Evolutionary conservation across 2,888 invertebrate species (phyloP).

Genomic region (Falcaria lacertinaria): DNA sequence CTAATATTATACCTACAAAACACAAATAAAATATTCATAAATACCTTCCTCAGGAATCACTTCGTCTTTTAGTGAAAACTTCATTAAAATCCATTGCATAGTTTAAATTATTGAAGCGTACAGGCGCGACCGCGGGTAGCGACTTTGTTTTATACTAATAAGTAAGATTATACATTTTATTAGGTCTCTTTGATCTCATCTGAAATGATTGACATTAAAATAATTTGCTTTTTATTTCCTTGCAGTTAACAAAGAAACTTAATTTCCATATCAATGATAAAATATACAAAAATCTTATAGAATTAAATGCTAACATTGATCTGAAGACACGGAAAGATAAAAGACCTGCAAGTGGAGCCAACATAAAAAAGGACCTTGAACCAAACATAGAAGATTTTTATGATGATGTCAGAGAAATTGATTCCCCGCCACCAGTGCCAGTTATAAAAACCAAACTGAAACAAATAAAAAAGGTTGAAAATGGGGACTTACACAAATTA

Average conservation of each 20-base stretch:
- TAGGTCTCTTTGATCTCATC: no score
- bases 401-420: constrained; percentile 49
- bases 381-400: constrained; percentile 72
- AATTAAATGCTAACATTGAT: constrained; percentile 56
- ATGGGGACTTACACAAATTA: constrained; percentile 52
- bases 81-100: no score
- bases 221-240: no score
- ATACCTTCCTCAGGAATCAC: no score
- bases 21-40: no score
- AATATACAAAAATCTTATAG: constrained; percentile 68
- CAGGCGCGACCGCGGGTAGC: no score
- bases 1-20: no score
- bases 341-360: constrained; percentile 21
- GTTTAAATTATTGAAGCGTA: no score
- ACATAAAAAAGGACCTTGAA: constrained; percentile 56
- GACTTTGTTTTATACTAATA: no score
- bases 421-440: constrained; percentile 50
- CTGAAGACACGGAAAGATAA: constrained; percentile 42
- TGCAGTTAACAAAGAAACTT: constrained; percentile 64
- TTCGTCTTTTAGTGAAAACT: no score
- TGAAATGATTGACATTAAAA: no score
- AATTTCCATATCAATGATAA: constrained; percentile 71
- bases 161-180: no score
- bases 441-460: constrained; percentile 51
- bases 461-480: constrained; percentile 48